Evolutionary conservation across 2,888 invertebrate genomes (phyloP), one percentile per base, ranked within the genome.

Genomic region (Trichogramma evanescens): DNA sequence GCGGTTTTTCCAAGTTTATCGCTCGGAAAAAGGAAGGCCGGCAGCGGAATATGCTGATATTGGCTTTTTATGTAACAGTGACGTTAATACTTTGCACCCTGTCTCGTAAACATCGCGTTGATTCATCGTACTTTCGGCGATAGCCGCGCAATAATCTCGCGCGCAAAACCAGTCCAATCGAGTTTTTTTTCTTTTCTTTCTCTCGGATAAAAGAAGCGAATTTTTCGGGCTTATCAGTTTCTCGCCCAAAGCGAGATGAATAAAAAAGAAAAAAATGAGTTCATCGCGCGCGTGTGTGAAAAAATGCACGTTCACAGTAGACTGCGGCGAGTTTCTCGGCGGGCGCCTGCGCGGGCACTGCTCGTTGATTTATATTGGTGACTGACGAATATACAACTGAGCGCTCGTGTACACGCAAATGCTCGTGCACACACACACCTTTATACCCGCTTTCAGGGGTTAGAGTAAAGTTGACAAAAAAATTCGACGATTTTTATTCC

Each of bases 21-120:
- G 58, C 43, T 60, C 42, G 63, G 60, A 63, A 63, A 60, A 60
- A 56, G 60, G 60, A 26, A 26, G 26, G 43, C 8, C 8, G 13
- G 42, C 4, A 56, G 48, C 55, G 53, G 59, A 61, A 63, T 63
- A 63, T 63, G 63, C 63, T 63, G 59, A 63, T 63, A 58, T 63
- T 50, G 55, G 50, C 42, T 63, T 54, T 63, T 62, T 26, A 26
- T 26, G 26, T 26, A 26, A 60, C 50, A 50, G 54, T 49, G 53
- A 9, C 43, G 50, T 50, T 53, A 62, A 56, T 26, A 26, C 26
- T 26, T 26, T 26, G 26, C 26, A 26, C 26, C 26, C 26, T 26
- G 26, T 26, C 26, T 26, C 26, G 26, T 26, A 26, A 26, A 26
- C 26, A 26, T 26, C 26, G 26, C 26, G 26, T 26, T 26, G 26